These are phyloP conservation scores for Lomographa bimaculata DNA, from an alignment of 2,888 invertebrate species.

Conservation along the genomic window DNA sequence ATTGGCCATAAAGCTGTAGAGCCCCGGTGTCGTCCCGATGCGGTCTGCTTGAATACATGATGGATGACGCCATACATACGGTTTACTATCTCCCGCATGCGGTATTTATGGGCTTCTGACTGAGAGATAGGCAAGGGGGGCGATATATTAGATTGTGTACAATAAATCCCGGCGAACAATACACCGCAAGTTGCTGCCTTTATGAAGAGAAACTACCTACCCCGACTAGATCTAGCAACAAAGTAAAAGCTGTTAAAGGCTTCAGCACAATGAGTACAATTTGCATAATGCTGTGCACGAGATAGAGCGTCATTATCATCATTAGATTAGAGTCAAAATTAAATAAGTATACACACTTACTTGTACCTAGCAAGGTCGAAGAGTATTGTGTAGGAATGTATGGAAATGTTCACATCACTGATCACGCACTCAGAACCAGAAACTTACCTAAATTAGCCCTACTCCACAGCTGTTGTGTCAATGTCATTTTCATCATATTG, in stretches of 20 bases:
- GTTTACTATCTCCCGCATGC: slow-evolving; percentile 47
- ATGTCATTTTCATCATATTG: too few species aligned
- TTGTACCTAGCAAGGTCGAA: too few species aligned
- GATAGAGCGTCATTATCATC: too few species aligned
- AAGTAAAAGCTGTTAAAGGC: slow-evolving; percentile 22
- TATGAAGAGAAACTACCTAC: slow-evolving; percentile 25
- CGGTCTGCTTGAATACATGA: slow-evolving; percentile 53
- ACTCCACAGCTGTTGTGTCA: too few species aligned
- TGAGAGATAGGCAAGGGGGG: slow-evolving; percentile 15
- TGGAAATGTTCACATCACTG: too few species aligned
- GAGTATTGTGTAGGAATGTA: too few species aligned
- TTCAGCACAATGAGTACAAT: too few species aligned
- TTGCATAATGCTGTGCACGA: too few species aligned
- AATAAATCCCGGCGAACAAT: slow-evolving; percentile 29
- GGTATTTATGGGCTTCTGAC: slow-evolving; percentile 32
- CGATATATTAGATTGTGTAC: slow-evolving; percentile 18
- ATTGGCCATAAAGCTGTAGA: slow-evolving; percentile 61
- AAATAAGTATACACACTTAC: too few species aligned
- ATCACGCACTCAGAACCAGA: too few species aligned
- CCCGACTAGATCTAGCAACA: slow-evolving; percentile 30
- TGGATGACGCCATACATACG: slow-evolving; percentile 51
- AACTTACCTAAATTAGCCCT: too few species aligned
- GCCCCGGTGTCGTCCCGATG: slow-evolving; percentile 45
- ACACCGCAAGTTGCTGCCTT: slow-evolving; percentile 28
- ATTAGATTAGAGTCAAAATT: too few species aligned